Evolutionary conservation across 2,797 vertebrate species (phyloP).

Genomic region (Micropoecilia bifurca): DNA sequence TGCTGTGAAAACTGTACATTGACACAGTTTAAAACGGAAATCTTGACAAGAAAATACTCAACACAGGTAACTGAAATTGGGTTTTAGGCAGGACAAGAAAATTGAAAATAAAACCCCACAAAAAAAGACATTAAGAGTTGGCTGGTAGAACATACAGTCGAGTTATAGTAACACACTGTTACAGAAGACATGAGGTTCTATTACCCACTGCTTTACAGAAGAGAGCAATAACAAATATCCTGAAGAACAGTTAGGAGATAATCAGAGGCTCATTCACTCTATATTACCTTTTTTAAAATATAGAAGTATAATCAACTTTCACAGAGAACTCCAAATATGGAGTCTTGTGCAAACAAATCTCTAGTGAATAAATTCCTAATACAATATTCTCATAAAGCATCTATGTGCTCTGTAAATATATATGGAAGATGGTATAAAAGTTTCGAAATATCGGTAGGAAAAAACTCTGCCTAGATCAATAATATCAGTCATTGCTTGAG

Average conservation of each 20-base stretch:
- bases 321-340: conserved; percentile 83
- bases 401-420: conserved; percentile 80
- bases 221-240: conserved; percentile 77
- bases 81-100: conserved; percentile 45
- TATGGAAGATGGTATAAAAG: conserved; percentile 83
- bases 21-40: conserved; percentile 76
- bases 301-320: conserved; percentile 85
- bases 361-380: conserved; percentile 84
- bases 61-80: conserved; percentile 61
- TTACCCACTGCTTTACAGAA: conserved; percentile 66
- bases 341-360: conserved; percentile 85
- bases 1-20: conserved; percentile 94
- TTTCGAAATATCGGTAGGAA: conserved; percentile 77
- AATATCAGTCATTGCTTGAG: conserved; percentile 80
- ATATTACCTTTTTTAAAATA: conserved; percentile 72
- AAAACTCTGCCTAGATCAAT: conserved; percentile 72
- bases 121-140: conserved; percentile 30
- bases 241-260: conserved; percentile 87
- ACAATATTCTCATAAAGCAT: conserved; percentile 81
- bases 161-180: conserved; percentile 74
- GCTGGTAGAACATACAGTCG: conserved; percentile 70
- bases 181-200: conserved; percentile 80
- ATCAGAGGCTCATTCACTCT: conserved; percentile 84
- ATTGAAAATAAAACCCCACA: conserved; percentile 20
- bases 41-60: conserved; percentile 68